Conservation (phyloP, 2,797 vertebrate species). For the Rhabdomys pumilio region DNA sequence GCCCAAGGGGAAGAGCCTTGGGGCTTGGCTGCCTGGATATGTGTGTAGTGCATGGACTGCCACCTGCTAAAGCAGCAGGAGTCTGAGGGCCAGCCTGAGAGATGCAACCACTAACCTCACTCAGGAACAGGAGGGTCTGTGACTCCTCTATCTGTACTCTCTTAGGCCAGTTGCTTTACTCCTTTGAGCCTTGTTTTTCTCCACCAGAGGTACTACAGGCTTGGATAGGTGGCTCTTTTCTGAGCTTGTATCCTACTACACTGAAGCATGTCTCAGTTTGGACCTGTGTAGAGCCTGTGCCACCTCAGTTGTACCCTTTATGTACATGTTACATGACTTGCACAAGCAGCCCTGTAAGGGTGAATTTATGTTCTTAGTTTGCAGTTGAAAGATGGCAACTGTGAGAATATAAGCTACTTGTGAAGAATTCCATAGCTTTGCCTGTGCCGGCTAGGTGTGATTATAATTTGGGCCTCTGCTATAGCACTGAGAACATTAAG, state of each 20-base stretch:
- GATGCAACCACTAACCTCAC: background rate
- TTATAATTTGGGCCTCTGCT: background rate
- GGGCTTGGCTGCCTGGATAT: background rate
- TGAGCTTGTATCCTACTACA: fast-evolving
- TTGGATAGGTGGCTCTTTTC: background rate
- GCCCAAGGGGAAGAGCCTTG: background rate
- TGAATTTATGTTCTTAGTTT: background rate
- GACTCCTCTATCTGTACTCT: background rate
- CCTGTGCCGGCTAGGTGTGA: fast-evolving
- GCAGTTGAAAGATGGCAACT: background rate
- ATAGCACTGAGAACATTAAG: background rate
- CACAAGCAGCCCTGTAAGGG: background rate
- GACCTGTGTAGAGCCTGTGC: fast-evolving
- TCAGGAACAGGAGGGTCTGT: background rate
- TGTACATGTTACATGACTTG: fast-evolving
- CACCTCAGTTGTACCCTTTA: background rate
- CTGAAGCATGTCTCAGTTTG: fast-evolving
- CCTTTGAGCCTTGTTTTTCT: background rate
- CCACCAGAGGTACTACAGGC: background rate
- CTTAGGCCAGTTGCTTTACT: background rate
- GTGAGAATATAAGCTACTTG: background rate
- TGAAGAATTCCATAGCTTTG: background rate
- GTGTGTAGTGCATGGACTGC: background rate
- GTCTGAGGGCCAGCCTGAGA: background rate
- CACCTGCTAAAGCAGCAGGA: too few species aligned